Percentiles rank a stretch among this genome's conserved stretches.
phyloP scores from a whole-genome alignment of 2,888 invertebrate species.

The Acanthosepion pharaonis region DNA sequence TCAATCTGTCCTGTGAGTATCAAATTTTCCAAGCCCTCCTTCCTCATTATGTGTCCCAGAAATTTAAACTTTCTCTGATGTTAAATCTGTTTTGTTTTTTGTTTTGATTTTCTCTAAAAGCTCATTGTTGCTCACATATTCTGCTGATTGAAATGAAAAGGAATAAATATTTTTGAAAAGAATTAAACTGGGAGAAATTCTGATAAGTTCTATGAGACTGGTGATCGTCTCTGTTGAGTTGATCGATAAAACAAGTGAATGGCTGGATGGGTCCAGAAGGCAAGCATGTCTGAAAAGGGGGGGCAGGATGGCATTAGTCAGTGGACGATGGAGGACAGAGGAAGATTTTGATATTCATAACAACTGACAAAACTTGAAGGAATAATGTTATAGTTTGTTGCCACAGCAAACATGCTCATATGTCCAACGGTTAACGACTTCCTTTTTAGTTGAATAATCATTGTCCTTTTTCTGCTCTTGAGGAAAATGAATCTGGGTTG shows the following conservation, averaged over 20 bases:
- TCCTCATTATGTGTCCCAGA: no score
- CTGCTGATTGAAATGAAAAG: not conserved
- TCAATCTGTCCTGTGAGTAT: no score
- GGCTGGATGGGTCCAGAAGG: no score
- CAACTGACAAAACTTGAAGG: conserved; percentile 4
- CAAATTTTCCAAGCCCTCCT: no score
- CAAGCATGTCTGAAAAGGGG: not conserved
- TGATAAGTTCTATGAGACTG: no score
- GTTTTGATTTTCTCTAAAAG: no score
- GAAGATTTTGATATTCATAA: not conserved
- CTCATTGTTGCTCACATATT: no score
- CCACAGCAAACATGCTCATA: not conserved
- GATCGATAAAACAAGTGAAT: no score
- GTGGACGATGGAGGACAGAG: not conserved
- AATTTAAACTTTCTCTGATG: no score
- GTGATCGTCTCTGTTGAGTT: no score
- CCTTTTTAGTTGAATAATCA: not conserved
- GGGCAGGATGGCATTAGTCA: not conserved
- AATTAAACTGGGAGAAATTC: not conserved
- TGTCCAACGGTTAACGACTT: not conserved
- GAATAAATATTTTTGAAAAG: not conserved
- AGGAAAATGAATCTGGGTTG: not conserved
- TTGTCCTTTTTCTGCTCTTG: conserved; percentile 12
- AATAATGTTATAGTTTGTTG: not conserved
- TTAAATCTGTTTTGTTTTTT: no score